phyloP scores from a whole-genome alignment of 2,797 vertebrate genomes.

The Saxicola maurus region DNA sequence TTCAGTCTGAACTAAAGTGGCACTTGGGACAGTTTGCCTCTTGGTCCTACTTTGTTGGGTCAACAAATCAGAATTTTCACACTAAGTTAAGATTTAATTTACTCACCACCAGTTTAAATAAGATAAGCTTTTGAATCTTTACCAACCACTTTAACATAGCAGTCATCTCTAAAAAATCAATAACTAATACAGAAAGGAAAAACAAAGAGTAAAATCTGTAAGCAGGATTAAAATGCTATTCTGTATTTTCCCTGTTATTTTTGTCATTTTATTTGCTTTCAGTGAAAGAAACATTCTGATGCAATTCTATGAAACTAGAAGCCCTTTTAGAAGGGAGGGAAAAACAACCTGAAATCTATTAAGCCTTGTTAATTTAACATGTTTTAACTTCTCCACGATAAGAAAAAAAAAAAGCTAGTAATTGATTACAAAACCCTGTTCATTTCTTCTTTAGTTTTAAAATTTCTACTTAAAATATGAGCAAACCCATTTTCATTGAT shows the following conservation, averaged over 20 bases:
- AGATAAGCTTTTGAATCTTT: not conserved
- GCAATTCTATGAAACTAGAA: not conserved
- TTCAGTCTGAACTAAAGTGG: slow-evolving; percentile 64
- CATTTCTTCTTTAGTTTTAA: not conserved
- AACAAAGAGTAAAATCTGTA: not conserved
- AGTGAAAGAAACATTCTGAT: not conserved
- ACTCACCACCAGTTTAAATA: not conserved
- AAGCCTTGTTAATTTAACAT: slow-evolving; percentile 1
- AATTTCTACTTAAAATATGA: not conserved
- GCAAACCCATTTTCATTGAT: not conserved
- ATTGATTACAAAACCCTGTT: slow-evolving; percentile 19
- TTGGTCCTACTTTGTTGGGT: slow-evolving; percentile 23
- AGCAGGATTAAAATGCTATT: not conserved
- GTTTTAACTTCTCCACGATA: not conserved
- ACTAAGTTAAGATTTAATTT: slow-evolving; percentile 22
- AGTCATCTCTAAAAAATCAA: not conserved
- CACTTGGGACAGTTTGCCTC: slow-evolving; percentile 67
- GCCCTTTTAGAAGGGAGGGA: not conserved
- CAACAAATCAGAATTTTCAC: slow-evolving; percentile 44
- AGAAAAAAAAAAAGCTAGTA: slow-evolving; percentile 13
- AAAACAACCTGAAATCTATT: not conserved
- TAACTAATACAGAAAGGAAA: not conserved
- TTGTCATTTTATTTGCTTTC: not conserved
- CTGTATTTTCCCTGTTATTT: not conserved
- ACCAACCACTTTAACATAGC: not conserved